phyloP scores from a whole-genome alignment of 2,113 vertebrate genomes.

The Hirundichthys speculiger region DNA sequence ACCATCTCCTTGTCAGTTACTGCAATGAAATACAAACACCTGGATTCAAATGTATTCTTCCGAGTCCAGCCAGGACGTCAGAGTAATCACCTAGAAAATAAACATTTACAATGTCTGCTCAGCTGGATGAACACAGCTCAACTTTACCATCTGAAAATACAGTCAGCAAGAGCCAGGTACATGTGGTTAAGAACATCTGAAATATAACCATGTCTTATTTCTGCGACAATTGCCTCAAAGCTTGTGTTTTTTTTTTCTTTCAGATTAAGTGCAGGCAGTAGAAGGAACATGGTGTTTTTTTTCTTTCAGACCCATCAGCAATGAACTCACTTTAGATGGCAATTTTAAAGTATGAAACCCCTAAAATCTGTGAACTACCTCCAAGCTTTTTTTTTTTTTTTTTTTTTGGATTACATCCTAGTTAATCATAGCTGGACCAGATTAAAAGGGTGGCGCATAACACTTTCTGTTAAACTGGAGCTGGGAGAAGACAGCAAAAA shows the following conservation, averaged over 20 bases:
- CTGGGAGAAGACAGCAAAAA: conserved; percentile 34
- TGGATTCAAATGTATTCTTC: conserved; percentile 30
- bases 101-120: conserved; percentile 17
- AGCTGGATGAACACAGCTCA: conserved; percentile 10
- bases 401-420: too few species aligned
- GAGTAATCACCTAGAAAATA: conserved; percentile 16
- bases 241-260: too few species aligned
- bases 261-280: too few species aligned
- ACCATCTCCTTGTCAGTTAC: conserved; percentile 87
- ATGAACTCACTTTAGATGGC: too few species aligned
- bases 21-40: conserved; percentile 62
- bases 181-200: conserved; percentile 12
- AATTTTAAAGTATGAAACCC: too few species aligned
- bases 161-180: conserved; percentile 6
- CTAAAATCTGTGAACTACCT: too few species aligned
- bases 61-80: conserved; percentile 30
- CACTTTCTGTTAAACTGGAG: conserved; percentile 25
- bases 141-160: conserved; percentile 16
- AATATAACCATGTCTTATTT: conserved; percentile 21
- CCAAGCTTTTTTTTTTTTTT: too few species aligned
- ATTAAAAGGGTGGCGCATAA: too few species aligned
- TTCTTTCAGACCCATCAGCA: too few species aligned
- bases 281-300: too few species aligned
- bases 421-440: too few species aligned
- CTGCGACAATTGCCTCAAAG: background rate